phyloP scores from a whole-genome alignment of 2,113 vertebrate species.

The Gavialis gangeticus region DNA sequence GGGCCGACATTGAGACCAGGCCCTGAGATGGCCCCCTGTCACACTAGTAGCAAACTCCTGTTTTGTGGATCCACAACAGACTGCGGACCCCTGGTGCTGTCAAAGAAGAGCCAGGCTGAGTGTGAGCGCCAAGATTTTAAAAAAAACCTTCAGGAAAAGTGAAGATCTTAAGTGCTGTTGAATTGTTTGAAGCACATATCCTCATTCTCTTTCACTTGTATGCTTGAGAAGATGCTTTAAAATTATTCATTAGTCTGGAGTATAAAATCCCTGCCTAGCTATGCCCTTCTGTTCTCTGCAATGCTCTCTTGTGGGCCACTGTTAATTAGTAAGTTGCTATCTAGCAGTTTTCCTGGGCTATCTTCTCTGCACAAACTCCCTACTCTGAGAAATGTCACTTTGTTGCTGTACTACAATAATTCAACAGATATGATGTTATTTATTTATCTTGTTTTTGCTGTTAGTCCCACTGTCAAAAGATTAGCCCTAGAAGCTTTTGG shows the following conservation, averaged over 20 bases:
- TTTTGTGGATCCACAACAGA: too few species aligned
- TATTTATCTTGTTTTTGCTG: not conserved
- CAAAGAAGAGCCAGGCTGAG: too few species aligned
- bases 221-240: not conserved
- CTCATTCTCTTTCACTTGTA: not conserved
- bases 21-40: too few species aligned
- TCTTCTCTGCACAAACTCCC: not conserved
- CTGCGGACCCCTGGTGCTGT: too few species aligned
- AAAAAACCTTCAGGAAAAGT: not conserved
- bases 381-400: not conserved
- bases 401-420: not conserved
- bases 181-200: not conserved
- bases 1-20: too few species aligned
- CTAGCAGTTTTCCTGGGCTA: not conserved
- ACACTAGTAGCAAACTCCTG: too few species aligned
- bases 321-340: not conserved
- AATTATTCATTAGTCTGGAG: not conserved
- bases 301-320: not conserved
- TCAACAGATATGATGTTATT: not conserved
- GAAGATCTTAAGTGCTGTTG: not conserved
- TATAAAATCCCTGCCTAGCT: not conserved
- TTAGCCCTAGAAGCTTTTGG: not conserved
- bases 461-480: not conserved
- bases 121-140: too few species aligned
- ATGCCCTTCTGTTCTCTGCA: not conserved